These are phyloP conservation scores for Pogonomyrmex californicus DNA, from an alignment of 1,140 invertebrate genomes.

Conservation along the genomic window DNA sequence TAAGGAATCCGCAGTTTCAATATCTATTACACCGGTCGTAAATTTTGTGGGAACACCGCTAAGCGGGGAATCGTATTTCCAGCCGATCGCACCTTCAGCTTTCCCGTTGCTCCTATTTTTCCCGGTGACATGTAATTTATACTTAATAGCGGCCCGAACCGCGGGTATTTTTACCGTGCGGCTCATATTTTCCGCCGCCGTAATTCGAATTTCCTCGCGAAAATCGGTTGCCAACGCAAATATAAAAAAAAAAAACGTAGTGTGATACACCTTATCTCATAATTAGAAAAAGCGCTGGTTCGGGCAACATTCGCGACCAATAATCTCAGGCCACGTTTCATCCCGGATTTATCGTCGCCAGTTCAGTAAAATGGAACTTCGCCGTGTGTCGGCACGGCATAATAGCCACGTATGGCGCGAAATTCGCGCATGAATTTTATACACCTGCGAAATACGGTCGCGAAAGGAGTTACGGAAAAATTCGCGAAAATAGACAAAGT, in stretches of 20 bases:
- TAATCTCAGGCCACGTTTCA: constrained; percentile 26
- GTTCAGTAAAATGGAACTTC: constrained; percentile 41
- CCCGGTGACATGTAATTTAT: constrained; percentile 70
- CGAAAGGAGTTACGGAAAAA: constrained; percentile 28
- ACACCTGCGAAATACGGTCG: constrained; percentile 42
- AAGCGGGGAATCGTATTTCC: constrained; percentile 75
- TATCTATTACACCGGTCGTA: constrained; percentile 74
- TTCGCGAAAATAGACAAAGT: constrained; percentile 58
- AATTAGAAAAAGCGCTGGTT: constrained; percentile 71
- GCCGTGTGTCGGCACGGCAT: constrained; percentile 13
- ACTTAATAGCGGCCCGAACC: constrained; percentile 69
- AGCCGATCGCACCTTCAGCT: constrained; percentile 67
- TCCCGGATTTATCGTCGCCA: constrained; percentile 37
- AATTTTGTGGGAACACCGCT: constrained; percentile 68
- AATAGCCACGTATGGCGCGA: constrained; percentile 45
- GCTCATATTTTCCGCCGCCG: constrained; percentile 65
- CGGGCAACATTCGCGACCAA: constrained; percentile 28
- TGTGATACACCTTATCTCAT: constrained; percentile 68
- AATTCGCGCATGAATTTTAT: constrained; percentile 52
- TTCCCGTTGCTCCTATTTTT: constrained; percentile 22
- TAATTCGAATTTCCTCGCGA: constrained; percentile 63
- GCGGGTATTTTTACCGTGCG: constrained; percentile 55
- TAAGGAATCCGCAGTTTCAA: constrained; percentile 75
- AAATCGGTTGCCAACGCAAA: constrained; percentile 66
- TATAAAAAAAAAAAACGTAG: constrained; percentile 55